These are phyloP conservation scores for Junonia oenone DNA, from an alignment of 2,888 invertebrate genomes.

Conservation along the genomic window DNA sequence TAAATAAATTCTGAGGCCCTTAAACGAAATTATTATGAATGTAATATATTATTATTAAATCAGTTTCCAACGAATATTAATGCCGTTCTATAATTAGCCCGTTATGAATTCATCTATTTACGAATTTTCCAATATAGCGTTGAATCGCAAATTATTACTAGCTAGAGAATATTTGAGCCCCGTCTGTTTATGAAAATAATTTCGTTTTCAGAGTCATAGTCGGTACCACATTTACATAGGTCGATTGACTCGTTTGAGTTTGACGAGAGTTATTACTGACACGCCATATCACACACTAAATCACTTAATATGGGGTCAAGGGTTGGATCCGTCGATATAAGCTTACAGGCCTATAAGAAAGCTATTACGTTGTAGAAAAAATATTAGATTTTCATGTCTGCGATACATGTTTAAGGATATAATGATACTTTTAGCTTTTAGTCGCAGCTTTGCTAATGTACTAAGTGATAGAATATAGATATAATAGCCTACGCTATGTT, in stretches of 20 bases:
- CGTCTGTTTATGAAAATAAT: conserved; percentile 13
- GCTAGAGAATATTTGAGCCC: conserved; percentile 1
- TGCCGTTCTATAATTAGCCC: background rate
- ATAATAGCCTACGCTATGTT: too few relatives aligned
- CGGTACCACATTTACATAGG: conserved; percentile 13
- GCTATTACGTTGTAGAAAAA: background rate
- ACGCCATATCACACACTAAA: background rate
- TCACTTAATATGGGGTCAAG: background rate
- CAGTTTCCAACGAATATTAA: background rate
- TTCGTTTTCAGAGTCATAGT: background rate
- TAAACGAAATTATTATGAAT: background rate
- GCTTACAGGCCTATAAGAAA: background rate
- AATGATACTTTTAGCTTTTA: background rate
- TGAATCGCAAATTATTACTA: background rate
- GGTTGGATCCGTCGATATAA: background rate
- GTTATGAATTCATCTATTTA: background rate
- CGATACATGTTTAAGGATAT: background rate
- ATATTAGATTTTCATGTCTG: background rate
- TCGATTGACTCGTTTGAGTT: conserved; percentile 14
- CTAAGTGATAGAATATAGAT: too few relatives aligned
- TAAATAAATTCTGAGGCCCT: too few relatives aligned
- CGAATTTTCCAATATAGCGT: background rate
- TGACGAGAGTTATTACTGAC: background rate
- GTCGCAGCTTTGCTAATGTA: too few relatives aligned
- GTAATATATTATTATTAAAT: background rate